Base-by-base conservation (phyloP, 1,140 invertebrate genomes). In the Coptotermes formosanus region DNA sequence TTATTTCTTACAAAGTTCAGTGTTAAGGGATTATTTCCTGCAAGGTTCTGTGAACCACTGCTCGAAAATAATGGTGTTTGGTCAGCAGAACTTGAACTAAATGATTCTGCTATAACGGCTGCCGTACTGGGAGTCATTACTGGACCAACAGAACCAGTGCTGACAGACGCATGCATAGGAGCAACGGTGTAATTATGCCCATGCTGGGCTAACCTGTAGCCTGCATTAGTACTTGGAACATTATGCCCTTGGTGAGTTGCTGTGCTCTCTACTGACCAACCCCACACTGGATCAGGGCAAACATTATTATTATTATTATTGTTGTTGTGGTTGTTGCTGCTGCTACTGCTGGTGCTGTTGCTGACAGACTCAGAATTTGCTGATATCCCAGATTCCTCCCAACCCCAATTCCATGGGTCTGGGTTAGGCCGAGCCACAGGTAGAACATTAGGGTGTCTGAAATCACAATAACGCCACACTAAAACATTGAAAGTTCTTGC, bases 321-420 rank as follows among this genome's bases (percentile, higher is more conserved):
- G 14, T 21, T 48, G 11, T 64, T 75, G 32, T n/a, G 44, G 83
- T 43, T 43, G 38, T 2, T 38, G 38, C 2, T 2, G 38, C 4
- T 38, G 38, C 38, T 38, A 69, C 44, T 43, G 52, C 38, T 55
- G 85, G 21, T 59, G 83, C n/a, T 55, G 48, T 16, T 64, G 30
- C 45, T 83, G 30, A 75, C 30, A 84, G 81, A 19, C 30, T 52
- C 55, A 23, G 86, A 86, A 84, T 59, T 44, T 82, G 86, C 84
- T 55, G 82, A 82, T 0, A 86, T 83, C 64, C 82, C 85, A 75
- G 83, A 59, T 16, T 88, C 87, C 25, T 88, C 88, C 86, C 86
- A 87, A 45, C 88, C 88, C 88, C 88, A 88, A 64, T 87, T 85
- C 88, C 88, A 88, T 25, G 88, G 87, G 64, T 88, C 88, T 81